Evolutionary conservation across 2,888 invertebrate species (phyloP).

Genomic region (Adelognathus sp.): DNA sequence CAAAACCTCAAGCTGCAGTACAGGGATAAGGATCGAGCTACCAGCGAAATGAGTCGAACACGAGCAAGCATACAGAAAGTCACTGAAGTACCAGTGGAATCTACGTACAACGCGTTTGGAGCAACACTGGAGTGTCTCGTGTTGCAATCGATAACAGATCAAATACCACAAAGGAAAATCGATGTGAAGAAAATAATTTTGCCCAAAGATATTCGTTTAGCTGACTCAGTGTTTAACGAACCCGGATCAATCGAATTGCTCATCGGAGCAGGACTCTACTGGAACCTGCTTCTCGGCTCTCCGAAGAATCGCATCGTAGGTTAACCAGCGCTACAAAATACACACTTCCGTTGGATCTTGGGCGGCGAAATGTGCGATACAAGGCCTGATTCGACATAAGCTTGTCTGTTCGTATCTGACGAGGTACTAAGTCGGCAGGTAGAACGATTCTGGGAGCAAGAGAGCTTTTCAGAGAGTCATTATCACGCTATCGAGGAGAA

Average conservation of each 20-base stretch:
- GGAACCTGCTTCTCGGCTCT: conserved; percentile 14
- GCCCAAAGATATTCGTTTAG: conserved; percentile 8
- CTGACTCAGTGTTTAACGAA: conserved; percentile 10
- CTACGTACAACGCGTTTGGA: conserved; percentile 5
- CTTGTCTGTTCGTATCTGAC: not conserved
- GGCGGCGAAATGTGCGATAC: conserved; percentile 35
- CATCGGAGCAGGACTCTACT: conserved; percentile 23
- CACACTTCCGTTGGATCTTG: conserved; percentile 48
- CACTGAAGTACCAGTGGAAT: not conserved
- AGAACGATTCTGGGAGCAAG: conserved; percentile 46
- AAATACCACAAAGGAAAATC: conserved; percentile 15
- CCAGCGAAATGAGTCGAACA: conserved; percentile 39
- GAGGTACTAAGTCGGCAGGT: conserved; percentile 4
- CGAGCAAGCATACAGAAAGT: conserved; percentile 6
- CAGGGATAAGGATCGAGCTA: conserved; percentile 9
- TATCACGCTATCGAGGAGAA: conserved; percentile 21
- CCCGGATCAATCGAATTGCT: conserved; percentile 27
- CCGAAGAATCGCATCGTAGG: conserved; percentile 4
- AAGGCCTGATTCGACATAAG: not conserved
- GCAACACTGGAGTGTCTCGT: conserved; percentile 10
- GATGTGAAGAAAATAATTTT: conserved; percentile 3
- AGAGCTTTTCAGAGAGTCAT: conserved; percentile 15
- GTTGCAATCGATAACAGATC: conserved; percentile 21
- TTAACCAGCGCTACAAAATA: conserved; percentile 46
- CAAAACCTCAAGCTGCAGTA: conserved; percentile 17